Base-by-base conservation (phyloP, 2,888 invertebrate genomes). In the Criorhina ranunculi region DNA sequence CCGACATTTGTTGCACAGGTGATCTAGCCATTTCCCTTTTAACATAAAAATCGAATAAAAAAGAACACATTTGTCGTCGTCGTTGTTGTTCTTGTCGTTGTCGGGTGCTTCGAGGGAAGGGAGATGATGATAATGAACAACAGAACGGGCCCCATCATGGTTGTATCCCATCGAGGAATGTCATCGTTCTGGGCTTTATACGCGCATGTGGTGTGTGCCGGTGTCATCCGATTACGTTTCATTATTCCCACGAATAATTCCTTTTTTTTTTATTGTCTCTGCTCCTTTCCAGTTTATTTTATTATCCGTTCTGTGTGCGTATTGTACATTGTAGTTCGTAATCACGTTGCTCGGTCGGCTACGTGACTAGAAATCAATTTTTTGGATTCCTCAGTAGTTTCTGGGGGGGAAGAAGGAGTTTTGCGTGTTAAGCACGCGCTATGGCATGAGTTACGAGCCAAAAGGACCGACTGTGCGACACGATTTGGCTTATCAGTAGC, bases 361-460 rank as follows among this genome's bases (percentile, higher is more conserved):
- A 83, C 83, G 83, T 83, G 83, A 83, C 83, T 83, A 69, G 79
- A 83, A 83, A 83, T 83, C 83, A 83, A 79, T 83, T 83, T 79
- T 73, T 83, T 49, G 83, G 79, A 83, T 83, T 83, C 73, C 79
- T 75, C 53, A 62, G 60, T 44, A 53, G 59, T 67, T 53, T 46
- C 17, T 3, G 1, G 57, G 17, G 29, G 15, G 33, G 2, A 12
- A 17, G 46, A 69, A 80, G 53, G 53, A 46, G 49, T 67, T 69
- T 37, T 70, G 55, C 15, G 57, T 73, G 46, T 64, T 59, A 55
- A 79, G 73, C 83, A 83, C 83, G 79, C 83, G 83, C 79, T 79
- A 35, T 55, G 73, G 42, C 59, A 79, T 83, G 73, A 78, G 46
- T 67, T 83, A 75, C 51, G 73, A 64, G 51, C 29, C 53, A 40